Percentiles rank a stretch among this genome's conserved stretches.
These are phyloP conservation scores for Mus pahari DNA, from an alignment of 2,113 vertebrate species.

Conservation along the genomic window DNA sequence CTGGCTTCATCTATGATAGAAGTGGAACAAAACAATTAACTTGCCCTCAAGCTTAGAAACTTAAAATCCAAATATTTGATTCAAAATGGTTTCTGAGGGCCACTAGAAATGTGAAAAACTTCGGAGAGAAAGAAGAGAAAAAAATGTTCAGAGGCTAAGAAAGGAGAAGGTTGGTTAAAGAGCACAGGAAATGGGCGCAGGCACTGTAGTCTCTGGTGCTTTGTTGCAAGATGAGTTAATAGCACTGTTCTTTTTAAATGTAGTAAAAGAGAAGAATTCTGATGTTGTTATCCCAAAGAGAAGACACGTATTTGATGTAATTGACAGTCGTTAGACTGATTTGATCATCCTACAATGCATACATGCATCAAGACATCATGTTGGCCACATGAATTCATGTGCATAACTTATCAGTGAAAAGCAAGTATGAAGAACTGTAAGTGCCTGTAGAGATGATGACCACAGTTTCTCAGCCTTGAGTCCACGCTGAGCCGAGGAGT, in stretches of 20 bases:
- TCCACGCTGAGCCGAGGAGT: neutral
- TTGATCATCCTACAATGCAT: neutral
- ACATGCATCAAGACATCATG: neutral
- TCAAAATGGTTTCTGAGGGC: neutral
- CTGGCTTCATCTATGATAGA: neutral
- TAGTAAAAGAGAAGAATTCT: neutral
- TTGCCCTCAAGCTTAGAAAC: neutral
- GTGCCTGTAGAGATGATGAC: neutral
- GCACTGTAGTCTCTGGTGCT: neutral
- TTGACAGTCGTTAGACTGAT: neutral
- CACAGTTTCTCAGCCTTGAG: neutral
- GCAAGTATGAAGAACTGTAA: neutral
- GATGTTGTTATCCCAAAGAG: neutral
- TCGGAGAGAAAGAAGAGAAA: neutral
- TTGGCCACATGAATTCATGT: neutral
- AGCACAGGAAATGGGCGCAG: neutral
- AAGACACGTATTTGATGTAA: neutral
- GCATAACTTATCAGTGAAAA: neutral
- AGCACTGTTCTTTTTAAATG: neutral
- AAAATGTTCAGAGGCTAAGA: neutral
- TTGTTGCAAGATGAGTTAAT: neutral
- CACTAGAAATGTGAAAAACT: neutral
- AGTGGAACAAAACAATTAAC: constrained; percentile 17
- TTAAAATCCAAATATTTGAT: constrained; percentile 36
- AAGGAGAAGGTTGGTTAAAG: neutral